phyloP scores from a whole-genome alignment of 2,888 invertebrate genomes.

The Drosophila pseudotalamancana region DNA sequence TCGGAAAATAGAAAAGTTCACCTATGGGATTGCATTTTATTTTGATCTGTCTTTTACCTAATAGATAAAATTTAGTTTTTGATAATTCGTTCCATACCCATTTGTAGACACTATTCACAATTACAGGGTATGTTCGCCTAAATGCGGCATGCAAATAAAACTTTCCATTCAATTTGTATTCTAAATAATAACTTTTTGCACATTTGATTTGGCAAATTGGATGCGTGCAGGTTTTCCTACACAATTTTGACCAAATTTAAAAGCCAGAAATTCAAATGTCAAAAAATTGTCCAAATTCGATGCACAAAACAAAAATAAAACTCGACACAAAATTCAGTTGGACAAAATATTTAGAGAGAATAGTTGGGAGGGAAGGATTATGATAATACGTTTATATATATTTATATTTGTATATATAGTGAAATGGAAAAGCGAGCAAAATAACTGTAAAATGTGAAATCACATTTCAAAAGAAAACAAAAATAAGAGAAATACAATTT shows the following conservation, averaged over 20 bases:
- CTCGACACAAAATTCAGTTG: constrained; percentile 25
- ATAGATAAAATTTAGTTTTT: too few species aligned
- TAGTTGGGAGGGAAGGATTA: constrained; percentile 2
- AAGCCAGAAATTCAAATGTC: constrained; percentile 37
- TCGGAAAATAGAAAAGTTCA: too few species aligned
- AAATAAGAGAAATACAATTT: neutral
- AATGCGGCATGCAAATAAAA: constrained; percentile 31
- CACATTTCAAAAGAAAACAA: constrained; percentile 1
- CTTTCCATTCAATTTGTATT: constrained; percentile 22
- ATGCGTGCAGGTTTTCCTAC: constrained; percentile 8
- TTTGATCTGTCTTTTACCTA: too few species aligned
- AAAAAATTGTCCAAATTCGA: constrained; percentile 39
- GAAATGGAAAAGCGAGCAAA: neutral
- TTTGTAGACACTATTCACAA: neutral
- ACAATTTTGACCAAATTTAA: constrained; percentile 12
- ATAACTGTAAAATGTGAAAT: neutral
- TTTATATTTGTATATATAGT: neutral
- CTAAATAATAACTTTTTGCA: neutral
- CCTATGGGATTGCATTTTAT: too few species aligned
- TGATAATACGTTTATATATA: constrained; percentile 16
- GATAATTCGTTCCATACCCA: too few species aligned
- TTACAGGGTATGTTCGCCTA: neutral
- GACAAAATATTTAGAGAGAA: constrained; percentile 29
- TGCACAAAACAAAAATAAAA: constrained; percentile 24
- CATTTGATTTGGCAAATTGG: neutral